phyloP scores from a whole-genome alignment of 2,113 vertebrate species.

The Hyperopisus bebe region DNA sequence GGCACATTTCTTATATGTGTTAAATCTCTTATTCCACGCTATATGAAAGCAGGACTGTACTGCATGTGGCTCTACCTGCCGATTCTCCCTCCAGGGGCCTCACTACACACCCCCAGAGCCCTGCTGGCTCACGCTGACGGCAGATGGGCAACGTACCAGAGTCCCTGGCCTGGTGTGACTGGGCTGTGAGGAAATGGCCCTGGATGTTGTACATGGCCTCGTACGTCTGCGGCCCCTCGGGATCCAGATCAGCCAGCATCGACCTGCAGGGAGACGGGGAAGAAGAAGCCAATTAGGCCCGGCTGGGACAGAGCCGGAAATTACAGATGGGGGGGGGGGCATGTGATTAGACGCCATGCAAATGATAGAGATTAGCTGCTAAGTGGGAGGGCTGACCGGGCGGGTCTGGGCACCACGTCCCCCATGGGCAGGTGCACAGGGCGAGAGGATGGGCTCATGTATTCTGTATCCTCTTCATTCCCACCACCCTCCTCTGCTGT shows the following conservation, averaged over 20 bases:
- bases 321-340: background rate
- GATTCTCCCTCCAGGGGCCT: background rate
- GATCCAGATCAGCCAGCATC: slow-evolving; percentile 61
- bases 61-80: background rate
- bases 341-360: background rate
- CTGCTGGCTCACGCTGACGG: background rate
- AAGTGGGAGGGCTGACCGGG: slow-evolving; percentile 38
- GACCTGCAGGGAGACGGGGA: slow-evolving; percentile 37
- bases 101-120: background rate
- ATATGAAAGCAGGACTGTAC: background rate
- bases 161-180: slow-evolving; percentile 54
- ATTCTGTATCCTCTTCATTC: slow-evolving; percentile 81
- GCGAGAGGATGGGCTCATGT: slow-evolving; percentile 90
- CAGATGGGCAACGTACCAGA: slow-evolving; percentile 61
- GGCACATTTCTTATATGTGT: background rate
- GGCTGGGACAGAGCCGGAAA: background rate
- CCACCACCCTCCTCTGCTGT: slow-evolving; percentile 67
- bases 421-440: slow-evolving; percentile 60
- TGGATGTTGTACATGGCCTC: slow-evolving; percentile 93
- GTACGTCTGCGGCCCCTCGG: slow-evolving; percentile 68
- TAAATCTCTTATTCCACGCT: background rate
- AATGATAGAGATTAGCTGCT: background rate
- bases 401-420: slow-evolving; percentile 48
- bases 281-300: background rate
- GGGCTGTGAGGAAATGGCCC: slow-evolving; percentile 57